Percentiles rank a stretch among this genome's conserved stretches.
phyloP scores from a whole-genome alignment of 2,888 invertebrate species.

The Heliconius hortense region DNA sequence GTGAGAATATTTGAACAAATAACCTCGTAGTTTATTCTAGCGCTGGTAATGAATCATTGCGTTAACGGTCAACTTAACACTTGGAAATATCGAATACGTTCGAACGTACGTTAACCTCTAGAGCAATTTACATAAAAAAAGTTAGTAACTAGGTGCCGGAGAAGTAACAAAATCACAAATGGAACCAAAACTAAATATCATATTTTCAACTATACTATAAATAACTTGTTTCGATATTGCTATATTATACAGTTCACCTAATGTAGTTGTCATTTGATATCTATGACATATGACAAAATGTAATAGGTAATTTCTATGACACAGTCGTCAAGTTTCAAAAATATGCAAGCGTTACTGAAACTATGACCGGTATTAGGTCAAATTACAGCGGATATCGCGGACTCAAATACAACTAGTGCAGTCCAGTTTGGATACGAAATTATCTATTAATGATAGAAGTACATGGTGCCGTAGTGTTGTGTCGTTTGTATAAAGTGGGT shows the following conservation, averaged over 20 bases:
- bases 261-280: slow-evolving; percentile 41
- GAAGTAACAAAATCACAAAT: slow-evolving; percentile 39
- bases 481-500: too few relatives aligned
- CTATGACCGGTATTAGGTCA: neutral
- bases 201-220: slow-evolving; percentile 46
- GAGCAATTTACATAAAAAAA: slow-evolving; percentile 64
- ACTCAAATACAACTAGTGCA: too few relatives aligned
- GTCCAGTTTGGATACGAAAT: too few relatives aligned
- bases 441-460: too few relatives aligned
- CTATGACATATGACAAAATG: slow-evolving; percentile 31
- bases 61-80: slow-evolving; percentile 73
- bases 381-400: too few relatives aligned
- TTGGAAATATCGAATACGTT: slow-evolving; percentile 65
- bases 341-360: neutral
- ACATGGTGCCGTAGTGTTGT: too few relatives aligned
- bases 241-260: slow-evolving; percentile 16
- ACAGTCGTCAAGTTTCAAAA: neutral
- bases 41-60: slow-evolving; percentile 78
- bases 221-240: slow-evolving; percentile 39
- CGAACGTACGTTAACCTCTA: slow-evolving; percentile 62
- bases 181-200: slow-evolving; percentile 44
- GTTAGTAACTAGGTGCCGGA: slow-evolving; percentile 49
- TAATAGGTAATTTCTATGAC: slow-evolving; percentile 17
- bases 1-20: slow-evolving; percentile 80
- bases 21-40: slow-evolving; percentile 74